phyloP scores from a whole-genome alignment of 2,113 vertebrate genomes.

The Rhinolophus ferrumequinum region DNA sequence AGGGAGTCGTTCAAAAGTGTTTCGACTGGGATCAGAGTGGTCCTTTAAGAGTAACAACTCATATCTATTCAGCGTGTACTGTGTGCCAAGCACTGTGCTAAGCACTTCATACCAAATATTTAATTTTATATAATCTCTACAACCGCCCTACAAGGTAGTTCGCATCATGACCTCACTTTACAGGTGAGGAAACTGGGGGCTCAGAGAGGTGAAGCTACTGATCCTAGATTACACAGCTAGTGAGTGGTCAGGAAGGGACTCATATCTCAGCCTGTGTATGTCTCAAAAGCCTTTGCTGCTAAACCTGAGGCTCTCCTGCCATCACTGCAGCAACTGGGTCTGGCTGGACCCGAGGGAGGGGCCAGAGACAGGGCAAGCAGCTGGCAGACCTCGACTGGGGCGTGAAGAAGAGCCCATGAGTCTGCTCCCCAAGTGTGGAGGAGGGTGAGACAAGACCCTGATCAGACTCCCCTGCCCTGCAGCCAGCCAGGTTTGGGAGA shows the following conservation, averaged over 20 bases:
- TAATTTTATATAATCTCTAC: not conserved
- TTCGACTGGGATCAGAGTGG: not conserved
- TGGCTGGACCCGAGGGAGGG: not conserved
- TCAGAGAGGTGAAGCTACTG: not conserved
- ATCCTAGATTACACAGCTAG: not conserved
- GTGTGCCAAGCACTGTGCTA: constrained; percentile 55
- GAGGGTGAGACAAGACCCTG: not conserved
- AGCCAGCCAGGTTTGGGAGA: not conserved
- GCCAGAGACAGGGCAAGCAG: not conserved
- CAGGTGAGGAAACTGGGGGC: not conserved
- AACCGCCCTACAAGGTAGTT: not conserved
- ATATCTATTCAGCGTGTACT: not conserved
- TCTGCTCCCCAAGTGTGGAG: not conserved
- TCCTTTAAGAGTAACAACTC: not conserved
- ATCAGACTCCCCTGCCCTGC: not conserved
- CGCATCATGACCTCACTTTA: not conserved
- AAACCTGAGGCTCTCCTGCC: not conserved
- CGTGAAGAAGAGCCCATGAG: not conserved
- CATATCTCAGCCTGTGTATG: not conserved
- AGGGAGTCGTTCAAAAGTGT: not conserved
- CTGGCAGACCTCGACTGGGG: not conserved
- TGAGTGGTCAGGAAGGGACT: not conserved
- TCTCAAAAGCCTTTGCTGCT: constrained; percentile 29
- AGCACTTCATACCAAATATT: constrained; percentile 6
- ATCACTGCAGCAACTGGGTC: not conserved